Percentiles rank a stretch among this genome's conserved stretches.
phyloP scores from a whole-genome alignment of 1,140 invertebrate genomes.

The Habropoda laboriosa region DNA sequence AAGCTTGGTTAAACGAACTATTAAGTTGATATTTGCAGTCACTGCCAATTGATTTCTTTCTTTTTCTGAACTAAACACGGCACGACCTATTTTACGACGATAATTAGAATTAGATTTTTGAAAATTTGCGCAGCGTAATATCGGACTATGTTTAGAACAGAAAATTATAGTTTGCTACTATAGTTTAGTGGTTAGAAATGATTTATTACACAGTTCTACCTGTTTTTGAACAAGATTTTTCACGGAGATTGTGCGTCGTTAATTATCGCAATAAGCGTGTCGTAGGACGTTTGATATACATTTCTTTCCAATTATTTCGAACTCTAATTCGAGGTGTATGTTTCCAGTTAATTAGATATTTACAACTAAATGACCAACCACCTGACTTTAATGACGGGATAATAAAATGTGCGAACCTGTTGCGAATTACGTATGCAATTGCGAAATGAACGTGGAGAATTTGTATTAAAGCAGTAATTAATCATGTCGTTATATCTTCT shows the following conservation, averaged over 20 bases:
- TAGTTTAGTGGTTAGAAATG: background rate
- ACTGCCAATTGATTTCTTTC: background rate
- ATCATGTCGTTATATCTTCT: constrained; percentile 3
- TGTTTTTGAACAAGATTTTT: too few species aligned
- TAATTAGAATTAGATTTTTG: background rate
- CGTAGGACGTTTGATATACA: too few species aligned
- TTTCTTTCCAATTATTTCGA: background rate
- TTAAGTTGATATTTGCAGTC: constrained; percentile 6
- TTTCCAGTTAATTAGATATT: background rate
- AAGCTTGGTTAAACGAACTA: constrained; percentile 13
- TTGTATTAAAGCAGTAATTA: constrained; percentile 6
- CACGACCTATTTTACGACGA: background rate
- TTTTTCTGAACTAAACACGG: background rate
- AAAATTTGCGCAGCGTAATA: background rate
- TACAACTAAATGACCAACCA: background rate
- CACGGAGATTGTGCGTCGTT: too few species aligned
- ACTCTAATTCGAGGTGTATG: too few species aligned
- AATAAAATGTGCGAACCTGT: background rate
- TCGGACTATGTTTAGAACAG: too few species aligned
- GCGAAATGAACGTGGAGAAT: background rate
- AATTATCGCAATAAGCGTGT: too few species aligned
- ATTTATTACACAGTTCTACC: background rate
- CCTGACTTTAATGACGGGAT: background rate
- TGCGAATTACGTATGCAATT: background rate
- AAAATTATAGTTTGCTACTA: background rate